These are phyloP conservation scores for Melanerpes formicivorus DNA, from an alignment of 2,113 vertebrate genomes.

Conservation along the genomic window DNA sequence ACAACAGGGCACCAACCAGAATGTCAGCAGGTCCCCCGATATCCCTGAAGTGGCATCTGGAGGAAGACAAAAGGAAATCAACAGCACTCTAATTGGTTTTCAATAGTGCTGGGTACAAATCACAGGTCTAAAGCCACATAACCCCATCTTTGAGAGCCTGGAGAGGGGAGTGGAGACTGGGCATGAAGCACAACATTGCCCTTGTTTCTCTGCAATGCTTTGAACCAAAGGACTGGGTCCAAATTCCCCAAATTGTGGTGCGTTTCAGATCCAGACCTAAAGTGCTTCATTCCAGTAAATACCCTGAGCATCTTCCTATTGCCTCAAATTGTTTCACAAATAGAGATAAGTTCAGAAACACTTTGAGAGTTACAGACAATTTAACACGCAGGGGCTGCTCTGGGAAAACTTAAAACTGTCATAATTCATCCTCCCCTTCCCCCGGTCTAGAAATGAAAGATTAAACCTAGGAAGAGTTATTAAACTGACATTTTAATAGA, in stretches of 20 bases:
- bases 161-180: background rate
- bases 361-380: slow-evolving; percentile 21
- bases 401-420: slow-evolving; percentile 59
- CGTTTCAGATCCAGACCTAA: background rate
- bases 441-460: slow-evolving; percentile 45
- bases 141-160: background rate
- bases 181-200: background rate
- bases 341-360: slow-evolving; percentile 32
- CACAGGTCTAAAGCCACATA: background rate
- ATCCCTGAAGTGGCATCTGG: background rate
- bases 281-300: background rate
- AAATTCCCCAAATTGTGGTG: accelerated
- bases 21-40: accelerated
- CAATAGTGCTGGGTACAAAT: background rate
- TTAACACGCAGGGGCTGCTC: slow-evolving; percentile 44
- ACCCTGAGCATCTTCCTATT: background rate
- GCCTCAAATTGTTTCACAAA: slow-evolving; percentile 44
- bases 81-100: background rate
- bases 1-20: background rate
- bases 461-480: slow-evolving; percentile 71
- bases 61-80: background rate
- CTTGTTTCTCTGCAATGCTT: background rate
- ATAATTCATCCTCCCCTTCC: slow-evolving; percentile 67
- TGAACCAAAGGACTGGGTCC: background rate
- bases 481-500: slow-evolving; percentile 74